Evolutionary conservation across 2,888 invertebrate genomes (phyloP).

Genomic region (Cabera pusaria): DNA sequence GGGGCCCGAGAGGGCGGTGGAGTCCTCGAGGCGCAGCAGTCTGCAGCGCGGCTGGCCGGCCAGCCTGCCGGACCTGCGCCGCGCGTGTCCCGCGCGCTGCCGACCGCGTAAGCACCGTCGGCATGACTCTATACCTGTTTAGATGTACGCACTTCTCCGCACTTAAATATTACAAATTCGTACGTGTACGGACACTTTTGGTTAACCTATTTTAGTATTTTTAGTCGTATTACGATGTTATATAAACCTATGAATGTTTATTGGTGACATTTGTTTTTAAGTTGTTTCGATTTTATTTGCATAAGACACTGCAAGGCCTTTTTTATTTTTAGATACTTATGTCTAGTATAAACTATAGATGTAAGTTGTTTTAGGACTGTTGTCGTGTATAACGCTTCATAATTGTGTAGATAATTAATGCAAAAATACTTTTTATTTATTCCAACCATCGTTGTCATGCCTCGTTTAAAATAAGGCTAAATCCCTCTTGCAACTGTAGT

Average conservation of each 20-base stretch:
- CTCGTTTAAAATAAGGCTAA: no score
- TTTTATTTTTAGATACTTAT: not conserved
- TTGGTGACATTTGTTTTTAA: no score
- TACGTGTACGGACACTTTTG: not conserved
- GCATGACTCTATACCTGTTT: conserved; percentile 23
- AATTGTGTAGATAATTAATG: no score
- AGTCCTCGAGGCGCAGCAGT: no score
- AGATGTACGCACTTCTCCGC: conserved; percentile 22
- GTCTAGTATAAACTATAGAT: no score
- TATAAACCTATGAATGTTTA: no score
- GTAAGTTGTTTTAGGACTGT: no score
- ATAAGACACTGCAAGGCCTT: conserved; percentile 5
- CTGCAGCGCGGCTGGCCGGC: not conserved
- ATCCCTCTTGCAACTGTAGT: no score
- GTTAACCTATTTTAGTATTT: conserved; percentile 1
- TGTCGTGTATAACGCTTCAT: no score
- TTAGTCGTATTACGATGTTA: not conserved
- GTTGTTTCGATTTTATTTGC: conserved; percentile 4
- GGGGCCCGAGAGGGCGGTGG: not conserved
- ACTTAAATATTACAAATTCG: not conserved
- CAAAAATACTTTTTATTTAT: no score
- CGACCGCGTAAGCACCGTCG: conserved; percentile 52
- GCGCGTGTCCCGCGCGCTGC: conserved; percentile 38
- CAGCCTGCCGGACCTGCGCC: conserved; percentile 60
- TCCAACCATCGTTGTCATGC: no score